Base-by-base conservation (phyloP, 2,113 vertebrate genomes). In the Poeciliopsis retropinna region DNA sequence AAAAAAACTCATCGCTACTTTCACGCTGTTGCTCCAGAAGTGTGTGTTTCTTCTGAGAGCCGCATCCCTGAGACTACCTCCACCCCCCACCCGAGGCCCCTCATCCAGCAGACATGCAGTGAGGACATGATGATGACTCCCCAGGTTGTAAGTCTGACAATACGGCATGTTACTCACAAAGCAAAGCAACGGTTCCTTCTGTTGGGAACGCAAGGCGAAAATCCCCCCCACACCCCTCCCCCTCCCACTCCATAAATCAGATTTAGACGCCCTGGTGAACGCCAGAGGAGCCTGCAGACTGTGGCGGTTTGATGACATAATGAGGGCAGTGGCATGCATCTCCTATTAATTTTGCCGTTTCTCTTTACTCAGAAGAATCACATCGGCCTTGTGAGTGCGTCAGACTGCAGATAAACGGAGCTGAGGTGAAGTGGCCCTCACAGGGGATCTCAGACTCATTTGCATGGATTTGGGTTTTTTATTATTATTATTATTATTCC, bases 241-340 rank as follows among this genome's bases (percentile, higher is more conserved):
- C n/a, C n/a, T n/a, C n/a, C n/a, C n/a, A n/a, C 32, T 34, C 32
- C 64, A 70, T 87, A 87, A 90, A 90, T 85, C 73, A 70, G 65
- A 77, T 60, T 37, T 3, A 84, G 69, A 73, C 71, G 83, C 81
- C 82, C 73, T 22, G 70, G 78, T 87, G 85, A 80, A 86, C 13
- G 86, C 72, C 85, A 87, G 73, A 83, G 73, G 83, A 90, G 11
- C 39, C 57, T 73, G 84, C 70, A 65, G 73, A 86, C 78, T 68
- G 68, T 73, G 75, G 64, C 75, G 54, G 77, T 86, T 76, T 83
- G 64, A 73, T 85, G 91, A 90, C 92, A 91, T 88, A 93, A 92
- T 92, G 89, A 90, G 89, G 90, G 54, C 87, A 90, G 76, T 75
- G 44, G 72, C 60, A 76, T 71, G 78, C 66, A 47, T 79, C 86